These are phyloP conservation scores for Florisuga fusca DNA, from an alignment of 2,797 vertebrate species.

Conservation along the genomic window DNA sequence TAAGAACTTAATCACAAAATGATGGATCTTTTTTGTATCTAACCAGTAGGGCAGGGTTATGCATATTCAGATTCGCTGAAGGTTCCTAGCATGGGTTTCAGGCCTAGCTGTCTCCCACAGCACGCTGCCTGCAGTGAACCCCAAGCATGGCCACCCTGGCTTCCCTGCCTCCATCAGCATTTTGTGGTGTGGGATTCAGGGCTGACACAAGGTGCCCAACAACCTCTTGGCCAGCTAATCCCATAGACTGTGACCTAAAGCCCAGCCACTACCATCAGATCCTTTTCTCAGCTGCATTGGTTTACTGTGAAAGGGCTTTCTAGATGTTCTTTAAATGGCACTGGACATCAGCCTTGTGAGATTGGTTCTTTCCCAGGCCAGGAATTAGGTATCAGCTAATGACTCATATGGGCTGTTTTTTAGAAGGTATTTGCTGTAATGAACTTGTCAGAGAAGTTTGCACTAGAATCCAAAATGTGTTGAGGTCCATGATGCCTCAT, in stretches of 20 bases:
- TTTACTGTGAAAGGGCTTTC: background rate
- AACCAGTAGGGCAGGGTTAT: background rate
- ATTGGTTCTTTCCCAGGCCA: background rate
- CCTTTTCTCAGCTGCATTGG: background rate
- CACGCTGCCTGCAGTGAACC: background rate
- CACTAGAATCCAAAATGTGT: background rate
- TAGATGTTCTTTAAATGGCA: background rate
- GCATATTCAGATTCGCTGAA: background rate
- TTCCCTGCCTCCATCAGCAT: background rate
- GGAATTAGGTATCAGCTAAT: background rate
- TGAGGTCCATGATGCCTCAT: background rate
- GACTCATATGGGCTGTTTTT: background rate
- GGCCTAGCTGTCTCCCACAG: background rate
- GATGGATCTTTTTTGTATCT: background rate
- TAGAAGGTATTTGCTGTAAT: background rate
- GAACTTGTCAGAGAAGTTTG: background rate
- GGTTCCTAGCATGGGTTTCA: background rate
- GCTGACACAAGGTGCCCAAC: background rate
- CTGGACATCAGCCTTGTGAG: background rate
- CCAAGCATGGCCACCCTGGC: accelerated
- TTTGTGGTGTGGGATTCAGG: background rate
- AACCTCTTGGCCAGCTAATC: background rate
- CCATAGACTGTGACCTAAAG: background rate
- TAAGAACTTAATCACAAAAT: background rate
- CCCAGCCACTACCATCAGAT: background rate